These are phyloP conservation scores for Oxygymnocypris stewartii DNA, from an alignment of 2,113 vertebrate genomes.

Conservation along the genomic window DNA sequence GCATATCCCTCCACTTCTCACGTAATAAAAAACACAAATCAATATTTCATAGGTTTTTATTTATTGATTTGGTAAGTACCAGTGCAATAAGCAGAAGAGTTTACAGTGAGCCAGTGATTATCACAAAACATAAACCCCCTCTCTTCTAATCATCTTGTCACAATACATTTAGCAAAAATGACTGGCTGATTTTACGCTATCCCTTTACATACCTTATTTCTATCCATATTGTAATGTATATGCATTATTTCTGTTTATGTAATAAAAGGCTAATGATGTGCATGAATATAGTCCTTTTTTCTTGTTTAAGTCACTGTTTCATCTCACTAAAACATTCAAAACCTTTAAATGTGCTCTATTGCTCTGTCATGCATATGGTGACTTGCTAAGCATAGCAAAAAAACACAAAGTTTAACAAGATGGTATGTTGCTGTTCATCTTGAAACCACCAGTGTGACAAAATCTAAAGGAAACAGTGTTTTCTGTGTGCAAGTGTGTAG, in stretches of 20 bases:
- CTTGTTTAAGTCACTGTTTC: background rate
- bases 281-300: background rate
- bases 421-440: background rate
- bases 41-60: slow-evolving; percentile 22
- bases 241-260: background rate
- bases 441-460: slow-evolving; percentile 39
- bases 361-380: slow-evolving; percentile 18
- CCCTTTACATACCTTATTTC: background rate
- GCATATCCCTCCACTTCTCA: background rate
- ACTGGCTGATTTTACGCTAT: background rate
- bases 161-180: background rate
- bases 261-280: background rate
- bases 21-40: slow-evolving; percentile 16
- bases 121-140: background rate
- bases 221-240: background rate
- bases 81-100: background rate
- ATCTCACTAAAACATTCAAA: background rate
- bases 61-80: slow-evolving; percentile 23
- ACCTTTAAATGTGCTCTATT: background rate
- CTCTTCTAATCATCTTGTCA: background rate
- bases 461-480: slow-evolving; percentile 35
- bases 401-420: slow-evolving; percentile 20
- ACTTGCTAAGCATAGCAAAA: background rate
- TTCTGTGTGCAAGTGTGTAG: slow-evolving; percentile 49
- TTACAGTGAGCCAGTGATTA: background rate